A percentile compares a stretch with the other conserved stretches of the same genome.
These are phyloP conservation scores for Maniola jurtina DNA, from an alignment of 1,140 invertebrate genomes.

Conservation along the genomic window DNA sequence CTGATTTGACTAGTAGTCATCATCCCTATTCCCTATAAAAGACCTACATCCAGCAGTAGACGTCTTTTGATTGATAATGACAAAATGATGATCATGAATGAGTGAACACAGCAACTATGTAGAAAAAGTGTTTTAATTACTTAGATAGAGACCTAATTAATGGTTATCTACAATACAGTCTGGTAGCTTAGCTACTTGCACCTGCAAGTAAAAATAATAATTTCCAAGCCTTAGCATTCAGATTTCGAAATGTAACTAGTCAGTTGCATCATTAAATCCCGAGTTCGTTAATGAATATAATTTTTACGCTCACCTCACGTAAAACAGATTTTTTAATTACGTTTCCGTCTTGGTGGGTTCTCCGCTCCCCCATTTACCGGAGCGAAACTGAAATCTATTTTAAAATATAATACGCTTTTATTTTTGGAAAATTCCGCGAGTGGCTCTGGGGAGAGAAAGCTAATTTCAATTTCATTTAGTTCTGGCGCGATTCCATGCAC, in stretches of 20 bases:
- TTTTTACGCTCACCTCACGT: conserved; percentile 23
- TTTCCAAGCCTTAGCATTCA: background rate
- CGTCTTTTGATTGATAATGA: too few species aligned
- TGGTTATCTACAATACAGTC: too few species aligned
- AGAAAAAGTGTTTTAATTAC: too few species aligned
- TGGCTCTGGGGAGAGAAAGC: conserved; percentile 73
- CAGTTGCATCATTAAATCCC: conserved; percentile 13
- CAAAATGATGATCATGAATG: too few species aligned
- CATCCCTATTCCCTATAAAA: too few species aligned
- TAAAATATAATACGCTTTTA: conserved; percentile 78
- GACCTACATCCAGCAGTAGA: too few species aligned
- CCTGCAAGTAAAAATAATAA: background rate
- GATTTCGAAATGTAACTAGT: conserved; percentile 9
- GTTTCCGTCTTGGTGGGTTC: conserved; percentile 41
- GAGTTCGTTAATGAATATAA: conserved; percentile 10
- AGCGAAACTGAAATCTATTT: conserved; percentile 67
- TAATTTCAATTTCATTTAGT: conserved; percentile 79
- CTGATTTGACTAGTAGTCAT: too few species aligned
- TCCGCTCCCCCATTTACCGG: conserved; percentile 47
- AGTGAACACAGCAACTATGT: too few species aligned
- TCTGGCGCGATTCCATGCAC: conserved; percentile 76
- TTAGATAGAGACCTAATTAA: too few species aligned
- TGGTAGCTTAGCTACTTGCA: too few species aligned
- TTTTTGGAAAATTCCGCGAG: conserved; percentile 73
- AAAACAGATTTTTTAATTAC: conserved; percentile 41